Evolutionary conservation across 2,113 vertebrate species (phyloP).

Genomic region (Salvelinus fontinalis): DNA sequence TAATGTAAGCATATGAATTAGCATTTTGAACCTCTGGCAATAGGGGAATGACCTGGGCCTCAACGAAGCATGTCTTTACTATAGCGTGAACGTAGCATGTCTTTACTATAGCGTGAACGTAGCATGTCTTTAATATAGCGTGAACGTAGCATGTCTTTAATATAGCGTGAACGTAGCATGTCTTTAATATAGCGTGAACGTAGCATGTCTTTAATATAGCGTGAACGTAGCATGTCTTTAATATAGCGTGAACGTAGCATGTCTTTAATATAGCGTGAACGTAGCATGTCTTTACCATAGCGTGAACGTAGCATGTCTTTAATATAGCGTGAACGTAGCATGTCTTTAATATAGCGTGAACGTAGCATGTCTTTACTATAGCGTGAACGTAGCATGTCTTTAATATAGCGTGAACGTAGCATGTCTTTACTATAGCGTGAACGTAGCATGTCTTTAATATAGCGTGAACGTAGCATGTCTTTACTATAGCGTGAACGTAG

Average conservation of each 20-base stretch:
- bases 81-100: conserved; percentile 44
- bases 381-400: no score
- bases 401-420: no score
- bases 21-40: conserved; percentile 58
- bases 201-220: conserved; percentile 60
- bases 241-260: conserved; percentile 39
- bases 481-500: no score
- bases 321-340: no score
- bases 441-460: no score
- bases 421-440: no score
- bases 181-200: no score
- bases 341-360: no score
- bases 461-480: conserved; percentile 60
- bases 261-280: conserved; percentile 42
- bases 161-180: no score
- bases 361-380: conserved; percentile 60
- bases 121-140: no score
- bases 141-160: conserved; percentile 60
- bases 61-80: conserved; percentile 59
- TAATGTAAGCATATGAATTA: conserved; percentile 66
- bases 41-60: background rate
- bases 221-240: no score
- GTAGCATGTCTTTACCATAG: no score
- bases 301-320: conserved; percentile 60
- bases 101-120: conserved; percentile 4